phyloP scores from a whole-genome alignment of 2,888 invertebrate genomes.

The Lycocerus yunnanus region DNA sequence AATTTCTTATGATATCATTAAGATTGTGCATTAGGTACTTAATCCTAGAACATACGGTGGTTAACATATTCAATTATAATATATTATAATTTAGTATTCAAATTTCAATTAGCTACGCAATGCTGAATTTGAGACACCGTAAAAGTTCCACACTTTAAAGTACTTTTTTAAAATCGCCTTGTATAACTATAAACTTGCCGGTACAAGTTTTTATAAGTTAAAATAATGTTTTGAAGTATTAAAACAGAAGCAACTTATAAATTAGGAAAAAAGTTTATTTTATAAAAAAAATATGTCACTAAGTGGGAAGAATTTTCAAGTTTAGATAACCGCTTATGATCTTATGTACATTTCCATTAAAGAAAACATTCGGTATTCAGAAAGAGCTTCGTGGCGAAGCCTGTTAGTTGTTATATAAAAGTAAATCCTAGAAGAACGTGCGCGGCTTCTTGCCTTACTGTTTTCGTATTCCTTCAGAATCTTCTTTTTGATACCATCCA shows the following conservation, averaged over 20 bases:
- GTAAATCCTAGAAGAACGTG: constrained; percentile 53
- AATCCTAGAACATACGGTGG: too few species aligned
- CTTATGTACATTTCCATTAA: constrained; percentile 55
- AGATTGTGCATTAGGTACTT: too few species aligned
- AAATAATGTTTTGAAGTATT: not conserved
- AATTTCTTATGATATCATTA: too few species aligned
- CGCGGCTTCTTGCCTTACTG: constrained; percentile 46
- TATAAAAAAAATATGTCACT: not conserved
- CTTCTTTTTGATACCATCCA: constrained; percentile 42
- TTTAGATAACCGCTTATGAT: constrained; percentile 43
- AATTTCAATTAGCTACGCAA: too few species aligned
- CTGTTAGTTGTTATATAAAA: constrained; percentile 56
- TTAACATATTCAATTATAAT: too few species aligned
- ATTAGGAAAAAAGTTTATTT: not conserved
- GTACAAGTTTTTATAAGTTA: not conserved
- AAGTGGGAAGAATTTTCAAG: constrained; percentile 16
- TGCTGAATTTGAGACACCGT: too few species aligned
- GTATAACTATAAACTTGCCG: not conserved
- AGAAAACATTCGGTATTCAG: constrained; percentile 52
- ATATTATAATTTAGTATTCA: too few species aligned
- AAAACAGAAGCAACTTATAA: not conserved
- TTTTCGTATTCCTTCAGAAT: constrained; percentile 46
- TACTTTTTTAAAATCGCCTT: too few species aligned
- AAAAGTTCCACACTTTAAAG: too few species aligned
- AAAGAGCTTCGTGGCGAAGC: constrained; percentile 49